Conservation (phyloP, 2,113 vertebrate genomes). For the Sinocyclocheilus grahami region DNA sequence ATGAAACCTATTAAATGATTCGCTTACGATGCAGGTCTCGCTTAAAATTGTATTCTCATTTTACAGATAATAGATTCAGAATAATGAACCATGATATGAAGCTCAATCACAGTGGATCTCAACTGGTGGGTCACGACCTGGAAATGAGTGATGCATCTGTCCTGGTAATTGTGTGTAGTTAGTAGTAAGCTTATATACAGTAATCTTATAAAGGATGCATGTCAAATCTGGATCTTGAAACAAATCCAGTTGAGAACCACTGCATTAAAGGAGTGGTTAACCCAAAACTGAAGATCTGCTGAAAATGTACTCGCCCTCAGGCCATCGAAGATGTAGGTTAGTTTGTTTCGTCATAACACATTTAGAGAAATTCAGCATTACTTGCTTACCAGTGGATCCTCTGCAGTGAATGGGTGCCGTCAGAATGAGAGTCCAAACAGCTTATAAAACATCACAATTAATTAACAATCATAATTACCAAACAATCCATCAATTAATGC, state of each 20-base stretch:
- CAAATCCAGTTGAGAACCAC: background rate
- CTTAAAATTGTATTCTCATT: background rate
- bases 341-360: no score
- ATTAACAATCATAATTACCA: no score
- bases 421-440: no score
- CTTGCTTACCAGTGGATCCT: no score
- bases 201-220: background rate
- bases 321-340: no score
- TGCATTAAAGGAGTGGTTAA: background rate
- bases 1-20: conserved; percentile 1
- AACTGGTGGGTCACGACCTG: background rate
- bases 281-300: no score
- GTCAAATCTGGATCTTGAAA: background rate
- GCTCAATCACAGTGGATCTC: background rate
- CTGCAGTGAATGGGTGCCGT: no score
- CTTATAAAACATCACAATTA: no score
- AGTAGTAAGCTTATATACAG: background rate
- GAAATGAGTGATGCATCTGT: background rate
- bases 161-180: background rate
- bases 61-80: background rate
- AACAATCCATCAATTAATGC: no score
- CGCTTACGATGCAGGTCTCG: background rate
- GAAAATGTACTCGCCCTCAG: no score
- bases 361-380: no score
- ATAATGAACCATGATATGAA: conserved; percentile 5